A percentile compares a stretch with the other conserved stretches of the same genome.
phyloP scores from a whole-genome alignment of 2,797 vertebrate genomes.

The Sebastes kiyomatsui region DNA sequence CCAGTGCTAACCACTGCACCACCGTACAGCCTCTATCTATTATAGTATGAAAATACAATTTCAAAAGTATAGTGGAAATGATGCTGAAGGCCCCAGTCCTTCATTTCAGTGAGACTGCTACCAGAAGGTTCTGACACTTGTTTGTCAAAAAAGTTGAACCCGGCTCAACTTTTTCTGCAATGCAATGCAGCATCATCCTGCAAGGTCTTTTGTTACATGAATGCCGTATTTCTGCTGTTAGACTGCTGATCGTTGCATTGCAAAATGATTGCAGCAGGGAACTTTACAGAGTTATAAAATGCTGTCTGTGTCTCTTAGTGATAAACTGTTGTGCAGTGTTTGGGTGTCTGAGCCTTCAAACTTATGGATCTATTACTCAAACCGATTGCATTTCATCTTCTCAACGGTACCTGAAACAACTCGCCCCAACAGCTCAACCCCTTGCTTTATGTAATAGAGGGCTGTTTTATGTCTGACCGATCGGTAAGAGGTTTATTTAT shows the following conservation, averaged over 20 bases:
- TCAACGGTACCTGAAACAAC: neutral
- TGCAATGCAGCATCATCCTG: neutral
- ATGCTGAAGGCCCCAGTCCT: no score
- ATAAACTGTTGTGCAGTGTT: neutral
- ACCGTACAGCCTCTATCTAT: rapidly evolving
- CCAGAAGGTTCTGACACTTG: no score
- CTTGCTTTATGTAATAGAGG: neutral
- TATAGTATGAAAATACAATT: neutral
- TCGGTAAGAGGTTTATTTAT: neutral
- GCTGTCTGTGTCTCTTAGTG: neutral
- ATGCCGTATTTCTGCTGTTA: neutral
- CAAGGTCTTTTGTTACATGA: neutral
- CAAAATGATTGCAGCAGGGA: neutral
- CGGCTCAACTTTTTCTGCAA: neutral
- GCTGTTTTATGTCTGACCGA: neutral
- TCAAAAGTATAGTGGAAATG: no score
- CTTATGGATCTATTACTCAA: neutral
- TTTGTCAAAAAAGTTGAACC: no score
- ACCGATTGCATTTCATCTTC: neutral
- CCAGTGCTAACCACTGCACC: no score
- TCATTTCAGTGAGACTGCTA: no score
- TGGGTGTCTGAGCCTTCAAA: neutral
- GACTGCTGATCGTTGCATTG: neutral
- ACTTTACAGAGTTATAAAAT: neutral
- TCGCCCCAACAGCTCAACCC: no score